Evolutionary conservation across 2,797 vertebrate species (phyloP).

Genomic region (Petrocephalus schoutedeni): DNA sequence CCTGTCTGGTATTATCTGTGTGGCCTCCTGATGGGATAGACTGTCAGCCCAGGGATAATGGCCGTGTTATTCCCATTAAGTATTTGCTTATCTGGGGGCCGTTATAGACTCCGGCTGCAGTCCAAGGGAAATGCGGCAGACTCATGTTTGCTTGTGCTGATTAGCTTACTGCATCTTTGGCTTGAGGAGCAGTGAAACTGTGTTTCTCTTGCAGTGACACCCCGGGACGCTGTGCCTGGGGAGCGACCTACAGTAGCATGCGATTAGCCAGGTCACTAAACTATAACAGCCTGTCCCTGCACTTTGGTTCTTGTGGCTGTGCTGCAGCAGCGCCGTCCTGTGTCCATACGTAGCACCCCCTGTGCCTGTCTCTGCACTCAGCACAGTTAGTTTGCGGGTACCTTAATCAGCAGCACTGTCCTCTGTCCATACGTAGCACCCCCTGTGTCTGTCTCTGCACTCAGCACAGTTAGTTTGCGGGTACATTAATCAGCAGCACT

Average conservation of each 20-base stretch:
- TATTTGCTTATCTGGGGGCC: slow-evolving; percentile 8
- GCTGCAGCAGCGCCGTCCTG: neutral
- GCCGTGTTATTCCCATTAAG: neutral
- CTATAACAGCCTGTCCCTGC: neutral
- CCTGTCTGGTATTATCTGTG: neutral
- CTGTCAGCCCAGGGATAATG: neutral
- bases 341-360: slow-evolving; percentile 10
- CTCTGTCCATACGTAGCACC: slow-evolving; percentile 11
- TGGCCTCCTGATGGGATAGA: neutral
- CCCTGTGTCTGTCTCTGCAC: neutral
- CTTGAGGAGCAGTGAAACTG: neutral
- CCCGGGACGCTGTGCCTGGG: neutral
- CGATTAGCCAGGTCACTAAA: neutral
- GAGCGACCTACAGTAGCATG: neutral
- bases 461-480: neutral
- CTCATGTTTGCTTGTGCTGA: slow-evolving; percentile 11
- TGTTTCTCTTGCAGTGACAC: too few species aligned
- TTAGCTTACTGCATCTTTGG: neutral
- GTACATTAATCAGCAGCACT: neutral
- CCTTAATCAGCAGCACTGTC: neutral
- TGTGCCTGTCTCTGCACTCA: neutral
- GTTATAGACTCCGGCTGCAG: neutral
- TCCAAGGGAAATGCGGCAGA: neutral
- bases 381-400: neutral
- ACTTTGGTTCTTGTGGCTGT: neutral